phyloP scores from a whole-genome alignment of 2,888 invertebrate species.

The Ellobium chinense region DNA sequence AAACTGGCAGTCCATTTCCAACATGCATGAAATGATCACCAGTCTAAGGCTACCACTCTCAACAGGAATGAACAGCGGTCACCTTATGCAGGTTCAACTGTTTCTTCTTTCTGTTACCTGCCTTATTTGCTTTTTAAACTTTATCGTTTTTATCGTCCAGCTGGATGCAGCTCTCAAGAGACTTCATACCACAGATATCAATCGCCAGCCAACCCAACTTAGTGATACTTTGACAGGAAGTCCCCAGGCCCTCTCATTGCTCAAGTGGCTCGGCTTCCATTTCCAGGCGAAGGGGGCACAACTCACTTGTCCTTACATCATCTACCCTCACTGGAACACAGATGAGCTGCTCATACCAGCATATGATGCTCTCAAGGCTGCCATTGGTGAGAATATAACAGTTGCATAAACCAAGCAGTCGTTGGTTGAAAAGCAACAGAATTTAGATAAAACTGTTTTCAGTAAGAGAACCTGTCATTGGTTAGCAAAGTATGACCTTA shows the following conservation, averaged over 20 bases:
- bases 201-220: conserved; percentile 64
- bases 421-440: too few species aligned
- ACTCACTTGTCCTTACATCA: conserved; percentile 66
- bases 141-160: conserved; percentile 53
- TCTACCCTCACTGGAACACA: conserved; percentile 75
- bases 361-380: conserved; percentile 69
- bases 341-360: conserved; percentile 72
- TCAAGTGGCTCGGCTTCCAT: conserved; percentile 74
- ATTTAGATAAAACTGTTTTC: too few species aligned
- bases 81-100: too few species aligned
- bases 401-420: too few species aligned
- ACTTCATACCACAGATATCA: conserved; percentile 69
- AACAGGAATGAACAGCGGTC: too few species aligned
- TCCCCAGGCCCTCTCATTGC: conserved; percentile 61
- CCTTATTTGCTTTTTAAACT: not conserved
- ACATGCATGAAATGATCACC: too few species aligned
- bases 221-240: conserved; percentile 55
- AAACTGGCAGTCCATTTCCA: too few species aligned
- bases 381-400: conserved; percentile 61
- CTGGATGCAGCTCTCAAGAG: conserved; percentile 73
- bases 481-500: too few species aligned
- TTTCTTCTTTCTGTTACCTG: not conserved
- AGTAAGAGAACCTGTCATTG: too few species aligned
- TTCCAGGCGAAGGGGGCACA: conserved; percentile 70
- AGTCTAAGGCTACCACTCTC: too few species aligned